Conservation (phyloP, 2,797 vertebrate genomes). For the Melanotaenia parkinsoni region DNA sequence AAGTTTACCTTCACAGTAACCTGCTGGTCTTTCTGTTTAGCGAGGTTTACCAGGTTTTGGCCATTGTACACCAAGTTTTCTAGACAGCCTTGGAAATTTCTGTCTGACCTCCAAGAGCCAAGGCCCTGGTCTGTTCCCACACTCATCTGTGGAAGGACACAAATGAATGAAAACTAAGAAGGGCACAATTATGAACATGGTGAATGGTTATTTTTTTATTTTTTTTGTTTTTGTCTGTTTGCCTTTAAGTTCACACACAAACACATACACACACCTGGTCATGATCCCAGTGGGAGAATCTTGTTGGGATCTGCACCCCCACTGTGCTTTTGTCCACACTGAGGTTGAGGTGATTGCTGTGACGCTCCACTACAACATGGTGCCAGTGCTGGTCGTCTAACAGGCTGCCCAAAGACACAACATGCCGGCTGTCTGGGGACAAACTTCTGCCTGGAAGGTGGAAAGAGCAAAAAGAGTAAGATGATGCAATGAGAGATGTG, state of each 20-base stretch:
- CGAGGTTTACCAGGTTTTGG: conserved; percentile 86
- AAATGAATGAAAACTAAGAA: neutral
- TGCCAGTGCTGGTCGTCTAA: conserved; percentile 97
- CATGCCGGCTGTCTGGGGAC: conserved; percentile 71
- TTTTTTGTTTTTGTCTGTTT: neutral
- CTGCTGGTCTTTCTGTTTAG: conserved; percentile 83
- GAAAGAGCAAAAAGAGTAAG: conserved; percentile 1
- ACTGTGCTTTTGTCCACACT: conserved; percentile 90
- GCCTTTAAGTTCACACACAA: too few relatives aligned
- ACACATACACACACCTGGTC: conserved; percentile 82
- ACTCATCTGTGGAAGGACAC: conserved; percentile 85
- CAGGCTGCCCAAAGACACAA: conserved; percentile 88
- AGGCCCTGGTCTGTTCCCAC: conserved; percentile 87
- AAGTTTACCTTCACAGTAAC: conserved; percentile 85
- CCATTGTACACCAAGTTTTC: conserved; percentile 93
- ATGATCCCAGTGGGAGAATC: conserved; percentile 86
- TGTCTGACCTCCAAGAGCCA: conserved; percentile 80
- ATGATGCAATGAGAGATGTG: neutral
- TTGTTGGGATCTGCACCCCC: conserved; percentile 84
- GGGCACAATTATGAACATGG: neutral
- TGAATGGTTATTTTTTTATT: too few relatives aligned
- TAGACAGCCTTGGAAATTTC: conserved; percentile 91
- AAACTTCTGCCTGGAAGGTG: conserved; percentile 55
- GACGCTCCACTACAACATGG: conserved; percentile 84
- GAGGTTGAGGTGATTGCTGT: conserved; percentile 88